Base-by-base conservation (phyloP, 2,888 invertebrate genomes). In the Megamerina dolium region DNA sequence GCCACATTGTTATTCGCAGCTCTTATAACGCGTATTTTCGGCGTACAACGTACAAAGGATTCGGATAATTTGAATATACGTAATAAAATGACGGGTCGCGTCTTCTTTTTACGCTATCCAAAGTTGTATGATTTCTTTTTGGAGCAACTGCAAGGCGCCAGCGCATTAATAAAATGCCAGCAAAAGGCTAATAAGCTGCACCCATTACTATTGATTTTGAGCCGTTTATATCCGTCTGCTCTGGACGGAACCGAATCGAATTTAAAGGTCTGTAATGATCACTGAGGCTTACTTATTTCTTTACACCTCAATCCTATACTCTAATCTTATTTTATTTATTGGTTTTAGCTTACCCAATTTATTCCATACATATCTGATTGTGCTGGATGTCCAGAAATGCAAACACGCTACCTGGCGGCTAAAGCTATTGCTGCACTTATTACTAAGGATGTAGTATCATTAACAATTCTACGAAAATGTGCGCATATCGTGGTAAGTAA, bases 1-100 rank as follows among this genome's bases (percentile, higher is more conserved):
- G 83, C 90, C 0, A 89, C 91, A 1, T 71, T 95, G 41, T 71
- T 95, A 39, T 86, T 91, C 64, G 82, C 88, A 47, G 80, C 92
- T 3, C 74, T 96, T 26, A 80, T 90, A 60, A 83, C 82, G 33
- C 77, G 94, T 51, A 82, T 90, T 52, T 94, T 96, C 74, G 95
- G 95, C 3, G 92, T 91, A 16, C 77, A 78, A 57, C 75, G 85
- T 41, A 76, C 77, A 0, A 75, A 77, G 32, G 77, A 78, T 58
- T 69, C 73, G 6, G 76, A 78, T n/a, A 73, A 74, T 45, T 64
- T 83, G 21, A 76, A 77, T 45, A 70, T 76, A 13, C 76, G 83
- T 37, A 84, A 85, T 69, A 77, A 76, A 56, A 81, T 87, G 80
- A 82, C 85, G 19, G 85, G 80, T 35, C 78, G 83, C 46, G 80